These are phyloP conservation scores for Euclidia mi DNA, from an alignment of 2,888 invertebrate genomes.

Conservation along the genomic window DNA sequence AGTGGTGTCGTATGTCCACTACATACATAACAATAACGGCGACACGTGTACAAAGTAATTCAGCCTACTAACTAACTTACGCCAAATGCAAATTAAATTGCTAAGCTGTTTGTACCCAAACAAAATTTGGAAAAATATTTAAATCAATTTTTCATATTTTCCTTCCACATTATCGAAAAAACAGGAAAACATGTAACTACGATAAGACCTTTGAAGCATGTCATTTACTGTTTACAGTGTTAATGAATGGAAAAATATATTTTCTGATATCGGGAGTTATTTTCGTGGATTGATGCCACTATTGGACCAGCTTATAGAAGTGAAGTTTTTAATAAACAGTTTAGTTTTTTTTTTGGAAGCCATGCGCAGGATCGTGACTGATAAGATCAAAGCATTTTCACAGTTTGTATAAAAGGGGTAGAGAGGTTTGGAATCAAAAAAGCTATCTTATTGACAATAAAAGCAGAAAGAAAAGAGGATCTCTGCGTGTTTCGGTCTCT, in stretches of 20 bases:
- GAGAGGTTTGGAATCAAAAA: no score
- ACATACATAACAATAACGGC: not conserved
- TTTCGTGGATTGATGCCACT: not conserved
- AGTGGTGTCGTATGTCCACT: no score
- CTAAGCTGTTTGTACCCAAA: not conserved
- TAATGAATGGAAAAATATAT: not conserved
- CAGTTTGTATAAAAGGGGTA: no score
- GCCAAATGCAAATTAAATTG: slow-evolving; percentile 6
- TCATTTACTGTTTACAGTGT: slow-evolving; percentile 1
- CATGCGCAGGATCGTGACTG: no score
- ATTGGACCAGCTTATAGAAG: no score
- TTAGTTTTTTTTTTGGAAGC: no score
- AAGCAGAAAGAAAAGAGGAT: no score
- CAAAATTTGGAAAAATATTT: not conserved
- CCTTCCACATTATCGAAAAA: not conserved
- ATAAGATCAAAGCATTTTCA: no score
- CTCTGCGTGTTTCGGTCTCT: no score
- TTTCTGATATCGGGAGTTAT: not conserved
- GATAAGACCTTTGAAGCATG: slow-evolving; percentile 1
- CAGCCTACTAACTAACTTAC: not conserved
- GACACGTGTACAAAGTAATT: slow-evolving; percentile 1
- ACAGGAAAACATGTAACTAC: slow-evolving; percentile 1
- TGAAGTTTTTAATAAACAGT: no score
- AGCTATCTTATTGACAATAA: no score
- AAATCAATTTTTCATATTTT: slow-evolving; percentile 2